Evolutionary conservation across 1,140 invertebrate genomes (phyloP).

Genomic region (honey bee (Apis mellifera)): Amel_HAv3.1 CM009945.2:1081501-1082000

Average conservation of each 20-base stretch:
- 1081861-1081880: neutral
- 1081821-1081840: neutral
- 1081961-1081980: conserved; percentile 26
- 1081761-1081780: neutral
- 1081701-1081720: neutral
- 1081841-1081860: neutral
- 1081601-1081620: too few species aligned
- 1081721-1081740: neutral
- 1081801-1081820: neutral
- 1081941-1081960: conserved; percentile 18
- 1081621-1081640: too few species aligned
- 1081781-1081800: neutral
- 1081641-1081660: too few species aligned
- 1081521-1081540: neutral
- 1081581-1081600: too few species aligned
- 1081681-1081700: too few species aligned
- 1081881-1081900: conserved; percentile 5
- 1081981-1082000: conserved; percentile 22
- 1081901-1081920: conserved; percentile 2
- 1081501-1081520: neutral
- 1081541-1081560: too few species aligned
- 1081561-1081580: too few species aligned
- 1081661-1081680: too few species aligned
- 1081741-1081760: neutral
- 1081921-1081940: neutral